phyloP scores from a whole-genome alignment of 1,140 invertebrate genomes.

The Scylla paramamosain region DNA sequence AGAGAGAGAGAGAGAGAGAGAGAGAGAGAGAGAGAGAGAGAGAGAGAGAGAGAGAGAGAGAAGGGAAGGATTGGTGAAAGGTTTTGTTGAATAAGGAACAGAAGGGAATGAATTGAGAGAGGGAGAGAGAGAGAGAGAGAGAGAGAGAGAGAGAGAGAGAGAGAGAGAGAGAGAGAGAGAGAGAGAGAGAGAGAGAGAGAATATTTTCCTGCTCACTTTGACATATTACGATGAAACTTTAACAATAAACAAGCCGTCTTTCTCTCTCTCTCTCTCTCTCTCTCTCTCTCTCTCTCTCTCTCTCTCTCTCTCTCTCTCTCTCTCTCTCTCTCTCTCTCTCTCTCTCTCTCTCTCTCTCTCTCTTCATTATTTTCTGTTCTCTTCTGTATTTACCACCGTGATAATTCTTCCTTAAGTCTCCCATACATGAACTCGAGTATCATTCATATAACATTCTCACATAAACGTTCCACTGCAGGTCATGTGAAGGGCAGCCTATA shows the following conservation, averaged over 20 bases:
- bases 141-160: slow-evolving; percentile 20
- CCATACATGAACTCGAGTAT: no score
- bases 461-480: no score
- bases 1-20: slow-evolving; percentile 7
- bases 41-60: not conserved
- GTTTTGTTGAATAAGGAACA: not conserved
- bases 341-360: no score
- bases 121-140: slow-evolving; percentile 19
- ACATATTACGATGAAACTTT: not conserved
- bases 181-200: not conserved
- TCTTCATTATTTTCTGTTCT: no score
- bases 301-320: no score
- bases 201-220: not conserved
- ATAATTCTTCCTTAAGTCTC: no score
- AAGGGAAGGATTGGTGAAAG: not conserved
- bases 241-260: not conserved
- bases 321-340: no score
- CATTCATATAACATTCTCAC: no score
- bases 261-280: not conserved
- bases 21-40: not conserved
- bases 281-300: no score
- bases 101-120: not conserved
- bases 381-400: no score
- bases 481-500: no score
- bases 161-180: not conserved